Base-by-base conservation (phyloP, 2,113 vertebrate genomes). In the Podarcis muralis region DNA sequence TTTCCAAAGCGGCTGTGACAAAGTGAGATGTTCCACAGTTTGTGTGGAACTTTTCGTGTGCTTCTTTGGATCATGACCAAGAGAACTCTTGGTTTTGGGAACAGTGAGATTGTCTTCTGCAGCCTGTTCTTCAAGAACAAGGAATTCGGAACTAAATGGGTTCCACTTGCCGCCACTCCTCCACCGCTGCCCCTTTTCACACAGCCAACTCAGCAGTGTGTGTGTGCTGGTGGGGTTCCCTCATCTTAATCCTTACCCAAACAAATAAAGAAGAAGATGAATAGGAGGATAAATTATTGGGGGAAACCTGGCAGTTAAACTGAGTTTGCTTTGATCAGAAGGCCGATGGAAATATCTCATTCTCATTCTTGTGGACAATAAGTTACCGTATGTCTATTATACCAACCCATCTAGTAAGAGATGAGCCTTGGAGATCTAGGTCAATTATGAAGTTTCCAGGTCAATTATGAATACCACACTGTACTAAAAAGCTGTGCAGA, bases 401-500 rank as follows among this genome's bases (percentile, higher is more conserved):
- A 62, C 23, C 84, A 43, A 68, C 2, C 32, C 0, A 0, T 0
- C 30, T 90, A 88, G 75, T 90, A 85, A 87, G 71, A 86, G 93
- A 84, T 2, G 40, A 76, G 37, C 40, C 43, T 87, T 35, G 69
- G 88, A 89, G 86, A 77, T 37, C 72, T 62, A 83, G 40, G 40
- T 40, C 40, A 40, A 40, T 40, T 40, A 40, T 40, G 40, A 40
- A 43, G 87, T 68, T 90, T 68, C 27, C 81, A 80, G 90, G 62
- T 71, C 80, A 90, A 20, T 2, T 1, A 77, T 62, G 80, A 93
- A 59, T 57, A 69, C 2, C 22, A 82, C 27, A 6, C 68, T 85
- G 86, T 74, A 75, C 5, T 72, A 27, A 68, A 90, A 93, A 53
- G 72, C 20, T 35, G 78, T 53, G 62, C 78, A 85, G 57, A 65